Evolutionary conservation across 2,113 vertebrate species (phyloP), one percentile per base, ranked within the genome.

Genomic region (Semnornis frantzii): DNA sequence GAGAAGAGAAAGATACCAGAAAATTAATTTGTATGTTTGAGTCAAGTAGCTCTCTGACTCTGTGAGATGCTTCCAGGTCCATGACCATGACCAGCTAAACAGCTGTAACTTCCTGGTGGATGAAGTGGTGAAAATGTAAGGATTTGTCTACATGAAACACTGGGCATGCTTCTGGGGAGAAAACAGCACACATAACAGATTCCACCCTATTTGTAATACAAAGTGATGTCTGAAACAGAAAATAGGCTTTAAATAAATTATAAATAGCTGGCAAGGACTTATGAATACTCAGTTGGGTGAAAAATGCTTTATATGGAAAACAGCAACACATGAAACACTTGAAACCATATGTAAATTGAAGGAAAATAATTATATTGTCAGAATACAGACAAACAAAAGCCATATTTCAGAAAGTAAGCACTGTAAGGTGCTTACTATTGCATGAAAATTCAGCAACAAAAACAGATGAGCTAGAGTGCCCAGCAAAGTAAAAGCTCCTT

Each of bases 141-240:
- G 42, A 87, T 85, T 73, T 92, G 30, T n/a, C 63, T 72, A 3
- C 27, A 48, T 39, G 59, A 94, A 42, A 80, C 44, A 64, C 12
- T 21, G 16, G 27, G 5, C 16, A 76, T 42, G 34, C 12, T 64
- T 93, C 66, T 20, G 2, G 31, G 42, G 30, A 89, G 39, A 89
- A 85, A 92, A 72, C 7, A 75, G 27, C 69, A 78, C 37, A 77
- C 27, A 3, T 46, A 84, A 79, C 48, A 65, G 46, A 84, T 89
- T 76, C 77, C 24, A 90, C n/a, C 30, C 58, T 64, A 90, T 80
- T 85, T 90, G 70, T 90, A 89, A 55, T 42, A 39, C 30, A 93
- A 94, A 94, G 60, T 73, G 77, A 75, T 42, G 44, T 78, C 55
- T 58, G 48, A 94, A 88, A 95, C 54, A 87, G 86, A 94, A 93